Evolutionary conservation across 2,888 invertebrate species (phyloP), one percentile per base, ranked within the genome.

Genomic region (Athrips mouffetella): DNA sequence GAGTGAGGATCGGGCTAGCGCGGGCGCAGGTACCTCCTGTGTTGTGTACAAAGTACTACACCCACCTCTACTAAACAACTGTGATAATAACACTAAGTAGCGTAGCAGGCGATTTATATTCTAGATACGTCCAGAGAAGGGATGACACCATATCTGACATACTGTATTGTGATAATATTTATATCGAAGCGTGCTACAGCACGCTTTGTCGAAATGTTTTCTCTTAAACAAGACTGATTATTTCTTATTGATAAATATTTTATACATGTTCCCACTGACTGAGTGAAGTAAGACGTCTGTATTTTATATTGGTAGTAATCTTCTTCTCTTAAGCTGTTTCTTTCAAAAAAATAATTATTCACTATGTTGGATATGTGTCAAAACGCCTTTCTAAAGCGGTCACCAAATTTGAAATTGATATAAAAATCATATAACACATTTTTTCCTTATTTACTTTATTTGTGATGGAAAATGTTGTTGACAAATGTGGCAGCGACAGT

Each of bases 51-150:
- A 88, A 85, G 88, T 88, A 88, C 88, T 86, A 79, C 88, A 87
- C 89, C 89, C 89, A 89, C 89, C 89, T 89, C 89, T 87, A 80
- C 80, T 87, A 87, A 89, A 85, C 86, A 89, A 88, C 89, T 89
- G 89, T 89, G 89, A 89, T 89, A 89, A 87, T 89, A 89, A 88
- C 87, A 88, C 89, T 89, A 89, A 89, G 89, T 89, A 89, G 89
- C 86, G 74, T 89, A 89, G 88, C 87, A 86, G 88, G 88, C 84
- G 82, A 86, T 85, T 86, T 85, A 84, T 86, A 85, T 83, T 82
- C 84, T 87, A 87, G 85, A 84, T 83, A 84, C 85, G 89, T 89
- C 89, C 89, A 83, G 82, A 80, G 88, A 89, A 89, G 87, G 89
- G 87, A 89, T 88, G 89, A 85, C 89, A 89, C 80, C 89, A 89